Evolutionary conservation across 2,888 invertebrate genomes (phyloP).

Genomic region (Lasioglossum calceatum): DNA sequence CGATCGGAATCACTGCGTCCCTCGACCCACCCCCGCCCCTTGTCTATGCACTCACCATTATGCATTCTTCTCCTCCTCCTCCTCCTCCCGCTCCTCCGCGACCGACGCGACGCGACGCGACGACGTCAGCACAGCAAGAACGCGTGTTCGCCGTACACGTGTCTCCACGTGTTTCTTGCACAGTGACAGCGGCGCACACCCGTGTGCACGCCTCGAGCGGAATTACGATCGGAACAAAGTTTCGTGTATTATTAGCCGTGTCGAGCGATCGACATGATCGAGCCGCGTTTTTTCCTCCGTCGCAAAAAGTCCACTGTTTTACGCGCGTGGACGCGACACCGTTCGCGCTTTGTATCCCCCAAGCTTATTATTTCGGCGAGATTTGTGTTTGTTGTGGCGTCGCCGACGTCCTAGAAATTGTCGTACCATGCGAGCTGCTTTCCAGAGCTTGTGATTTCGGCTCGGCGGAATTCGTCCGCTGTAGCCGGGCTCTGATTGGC

Average conservation of each 20-base stretch:
- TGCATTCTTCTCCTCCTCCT: conserved; percentile 13
- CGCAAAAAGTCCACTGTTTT: neutral
- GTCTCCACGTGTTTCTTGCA: conserved; percentile 21
- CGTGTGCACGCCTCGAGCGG: neutral
- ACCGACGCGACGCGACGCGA: too few relatives aligned
- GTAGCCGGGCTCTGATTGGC: too few relatives aligned
- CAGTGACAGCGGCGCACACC: neutral
- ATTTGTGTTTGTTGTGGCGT: neutral
- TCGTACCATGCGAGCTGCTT: too few relatives aligned
- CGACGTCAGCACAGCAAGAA: neutral
- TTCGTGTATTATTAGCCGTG: conserved; percentile 5
- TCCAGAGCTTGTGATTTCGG: too few relatives aligned
- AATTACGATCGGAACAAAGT: conserved; percentile 7
- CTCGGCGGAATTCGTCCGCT: too few relatives aligned
- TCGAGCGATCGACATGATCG: neutral
- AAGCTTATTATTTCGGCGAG: neutral
- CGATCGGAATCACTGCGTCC: neutral
- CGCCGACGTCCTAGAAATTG: too few relatives aligned
- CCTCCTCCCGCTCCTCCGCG: neutral
- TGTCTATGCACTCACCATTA: conserved; percentile 2
- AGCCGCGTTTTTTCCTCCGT: neutral
- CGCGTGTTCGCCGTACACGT: conserved; percentile 23
- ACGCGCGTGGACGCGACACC: neutral
- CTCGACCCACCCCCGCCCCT: neutral
- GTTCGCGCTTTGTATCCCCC: neutral